These are phyloP conservation scores for Passer domesticus DNA, from an alignment of 2,113 vertebrate genomes.

Conservation along the genomic window DNA sequence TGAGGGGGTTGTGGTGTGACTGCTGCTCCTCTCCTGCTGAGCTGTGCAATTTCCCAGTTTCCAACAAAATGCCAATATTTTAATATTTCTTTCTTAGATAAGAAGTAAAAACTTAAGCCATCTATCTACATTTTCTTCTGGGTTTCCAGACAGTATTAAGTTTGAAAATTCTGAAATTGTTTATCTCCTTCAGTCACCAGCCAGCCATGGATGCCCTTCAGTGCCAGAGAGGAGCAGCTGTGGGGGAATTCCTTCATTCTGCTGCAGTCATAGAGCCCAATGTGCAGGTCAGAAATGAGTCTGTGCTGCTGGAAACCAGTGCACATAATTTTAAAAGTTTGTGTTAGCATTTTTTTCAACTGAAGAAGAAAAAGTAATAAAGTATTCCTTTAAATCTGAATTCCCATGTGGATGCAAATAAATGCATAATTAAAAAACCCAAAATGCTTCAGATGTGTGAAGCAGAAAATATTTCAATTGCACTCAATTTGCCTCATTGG, in stretches of 20 bases:
- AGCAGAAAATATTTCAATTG: not conserved
- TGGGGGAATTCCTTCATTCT: not conserved
- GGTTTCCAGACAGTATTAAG: not conserved
- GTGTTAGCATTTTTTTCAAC: not conserved
- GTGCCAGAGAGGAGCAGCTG: not conserved
- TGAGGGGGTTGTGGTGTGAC: fast-evolving
- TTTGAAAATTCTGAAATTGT: not conserved
- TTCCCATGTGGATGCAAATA: not conserved
- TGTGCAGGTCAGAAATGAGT: not conserved
- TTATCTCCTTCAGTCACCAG: not conserved
- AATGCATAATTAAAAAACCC: not conserved
- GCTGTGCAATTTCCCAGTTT: not conserved
- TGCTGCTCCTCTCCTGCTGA: not conserved
- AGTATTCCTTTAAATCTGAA: not conserved
- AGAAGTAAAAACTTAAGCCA: not conserved
- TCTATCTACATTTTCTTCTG: not conserved
- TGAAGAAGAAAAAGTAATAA: not conserved
- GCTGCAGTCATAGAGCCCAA: not conserved
- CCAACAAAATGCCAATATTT: not conserved
- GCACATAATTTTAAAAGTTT: not conserved
- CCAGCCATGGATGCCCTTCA: not conserved
- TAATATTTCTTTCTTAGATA: not conserved
- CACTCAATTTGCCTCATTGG: not conserved
- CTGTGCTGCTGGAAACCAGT: not conserved
- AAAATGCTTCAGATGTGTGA: not conserved